Evolutionary conservation across 30 jellyfish, hydroid and myxozoan species (phyloP).

Genomic region (Turritopsis dohrnii): DNA sequence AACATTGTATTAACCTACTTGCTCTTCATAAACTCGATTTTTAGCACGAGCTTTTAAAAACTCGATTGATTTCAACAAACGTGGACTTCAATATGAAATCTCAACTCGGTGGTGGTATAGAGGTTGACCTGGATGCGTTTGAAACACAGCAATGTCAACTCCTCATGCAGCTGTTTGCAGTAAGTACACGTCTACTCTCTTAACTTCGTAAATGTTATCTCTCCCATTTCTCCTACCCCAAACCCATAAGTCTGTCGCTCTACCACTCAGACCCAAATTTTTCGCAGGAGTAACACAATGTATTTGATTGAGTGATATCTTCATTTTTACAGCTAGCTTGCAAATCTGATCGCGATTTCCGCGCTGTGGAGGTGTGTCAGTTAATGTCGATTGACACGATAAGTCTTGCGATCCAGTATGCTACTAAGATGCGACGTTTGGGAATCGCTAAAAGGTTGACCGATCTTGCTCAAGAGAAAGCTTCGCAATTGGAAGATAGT

Average conservation of each 20-base stretch:
- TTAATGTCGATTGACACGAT: constrained; percentile 79
- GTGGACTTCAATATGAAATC: background rate
- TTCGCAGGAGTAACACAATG: too few relatives aligned
- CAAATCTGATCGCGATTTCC: constrained; percentile 89
- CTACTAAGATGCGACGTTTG: constrained; percentile 72
- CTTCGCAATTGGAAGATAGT: constrained; percentile 45
- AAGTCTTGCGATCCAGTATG: constrained; percentile 85
- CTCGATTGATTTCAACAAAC: constrained; percentile 4
- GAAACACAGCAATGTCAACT: constrained; percentile 51
- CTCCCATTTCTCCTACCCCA: too few relatives aligned
- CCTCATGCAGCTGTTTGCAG: constrained; percentile 84
- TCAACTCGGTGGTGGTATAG: background rate
- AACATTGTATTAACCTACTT: background rate
- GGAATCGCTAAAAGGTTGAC: constrained; percentile 58
- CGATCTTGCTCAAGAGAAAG: constrained; percentile 66
- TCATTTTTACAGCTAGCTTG: constrained; percentile 67
- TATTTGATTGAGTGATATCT: background rate
- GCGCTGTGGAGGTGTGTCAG: constrained; percentile 86
- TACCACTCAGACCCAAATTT: too few relatives aligned
- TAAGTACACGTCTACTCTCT: too few relatives aligned
- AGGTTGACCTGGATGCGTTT: background rate
- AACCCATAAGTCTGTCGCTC: too few relatives aligned
- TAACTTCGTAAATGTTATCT: too few relatives aligned
- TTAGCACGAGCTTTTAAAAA: constrained; percentile 27
- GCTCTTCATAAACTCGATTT: background rate